Percentiles rank a stretch among this genome's conserved stretches.
These are phyloP conservation scores for Corydoras maculifer DNA, from an alignment of 2,113 vertebrate genomes.

Conservation along the genomic window DNA sequence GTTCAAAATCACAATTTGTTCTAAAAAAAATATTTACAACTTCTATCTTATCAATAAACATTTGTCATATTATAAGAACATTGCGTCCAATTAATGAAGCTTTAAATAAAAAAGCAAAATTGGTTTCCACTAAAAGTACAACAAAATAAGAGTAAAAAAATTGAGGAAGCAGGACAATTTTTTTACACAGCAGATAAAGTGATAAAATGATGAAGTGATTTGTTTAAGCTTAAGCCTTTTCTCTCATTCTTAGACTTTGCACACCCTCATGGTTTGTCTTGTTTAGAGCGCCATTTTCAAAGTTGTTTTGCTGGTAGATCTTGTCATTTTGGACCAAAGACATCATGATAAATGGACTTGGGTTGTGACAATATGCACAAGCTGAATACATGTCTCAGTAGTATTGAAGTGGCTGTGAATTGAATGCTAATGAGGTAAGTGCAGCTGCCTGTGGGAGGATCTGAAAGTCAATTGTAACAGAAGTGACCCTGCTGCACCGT, in stretches of 20 bases:
- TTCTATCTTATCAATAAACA: too few relatives aligned
- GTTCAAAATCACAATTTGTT: not conserved
- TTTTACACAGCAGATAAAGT: too few relatives aligned
- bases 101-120: too few relatives aligned
- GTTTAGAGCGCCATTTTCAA: conserved; percentile 3
- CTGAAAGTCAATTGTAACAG: conserved; percentile 40
- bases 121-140: too few relatives aligned
- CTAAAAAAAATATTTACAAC: not conserved
- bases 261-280: not conserved
- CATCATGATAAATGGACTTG: conserved; percentile 32
- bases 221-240: conserved; percentile 3
- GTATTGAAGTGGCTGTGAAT: conserved; percentile 28
- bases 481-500: conserved; percentile 26
- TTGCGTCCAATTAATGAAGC: too few relatives aligned
- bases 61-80: too few relatives aligned
- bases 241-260: not conserved
- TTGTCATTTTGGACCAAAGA: conserved; percentile 17
- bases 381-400: conserved; percentile 23
- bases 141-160: too few relatives aligned
- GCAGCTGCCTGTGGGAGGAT: conserved; percentile 40
- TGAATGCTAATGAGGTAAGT: conserved; percentile 43
- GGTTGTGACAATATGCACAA: conserved; percentile 28
- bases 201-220: not conserved
- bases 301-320: conserved; percentile 17
- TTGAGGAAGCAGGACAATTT: too few relatives aligned